Evolutionary conservation across 1,140 invertebrate genomes (phyloP).

Genomic region (Adelges cooleyi): DNA sequence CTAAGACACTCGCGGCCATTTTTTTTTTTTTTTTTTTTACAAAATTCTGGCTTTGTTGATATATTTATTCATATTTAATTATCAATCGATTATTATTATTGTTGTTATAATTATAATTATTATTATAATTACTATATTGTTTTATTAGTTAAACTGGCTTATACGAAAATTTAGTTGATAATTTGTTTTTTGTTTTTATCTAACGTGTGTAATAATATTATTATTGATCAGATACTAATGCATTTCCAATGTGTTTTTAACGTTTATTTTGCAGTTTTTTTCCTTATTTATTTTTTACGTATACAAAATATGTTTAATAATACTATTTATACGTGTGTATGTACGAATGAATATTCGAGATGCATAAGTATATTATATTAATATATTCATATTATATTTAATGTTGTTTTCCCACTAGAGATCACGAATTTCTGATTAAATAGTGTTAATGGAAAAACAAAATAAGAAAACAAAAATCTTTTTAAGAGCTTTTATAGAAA

Average conservation of each 20-base stretch:
- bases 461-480: neutral
- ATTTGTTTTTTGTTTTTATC: neutral
- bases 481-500: slow-evolving; percentile 25
- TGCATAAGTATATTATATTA: too few species aligned
- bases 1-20: too few species aligned
- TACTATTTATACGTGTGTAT: too few species aligned
- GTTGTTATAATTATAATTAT: slow-evolving; percentile 1
- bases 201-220: too few species aligned
- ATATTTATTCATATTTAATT: too few species aligned
- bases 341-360: too few species aligned
- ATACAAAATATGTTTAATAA: too few species aligned
- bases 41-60: slow-evolving; percentile 14
- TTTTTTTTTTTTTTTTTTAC: too few species aligned
- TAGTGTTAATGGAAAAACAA: too few species aligned
- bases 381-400: slow-evolving; percentile 2
- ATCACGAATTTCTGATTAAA: too few species aligned
- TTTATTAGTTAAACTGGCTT: slow-evolving; percentile 22
- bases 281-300: too few species aligned
- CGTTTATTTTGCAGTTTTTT: slow-evolving; percentile 24
- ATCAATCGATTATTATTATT: slow-evolving; percentile 2
- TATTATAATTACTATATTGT: slow-evolving; percentile 7
- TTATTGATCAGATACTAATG: slow-evolving; percentile 6
- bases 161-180: slow-evolving; percentile 12
- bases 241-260: slow-evolving; percentile 29
- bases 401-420: too few species aligned